Base-by-base conservation (phyloP, 2,888 invertebrate genomes). In the Strigamia transsilvanica region DNA sequence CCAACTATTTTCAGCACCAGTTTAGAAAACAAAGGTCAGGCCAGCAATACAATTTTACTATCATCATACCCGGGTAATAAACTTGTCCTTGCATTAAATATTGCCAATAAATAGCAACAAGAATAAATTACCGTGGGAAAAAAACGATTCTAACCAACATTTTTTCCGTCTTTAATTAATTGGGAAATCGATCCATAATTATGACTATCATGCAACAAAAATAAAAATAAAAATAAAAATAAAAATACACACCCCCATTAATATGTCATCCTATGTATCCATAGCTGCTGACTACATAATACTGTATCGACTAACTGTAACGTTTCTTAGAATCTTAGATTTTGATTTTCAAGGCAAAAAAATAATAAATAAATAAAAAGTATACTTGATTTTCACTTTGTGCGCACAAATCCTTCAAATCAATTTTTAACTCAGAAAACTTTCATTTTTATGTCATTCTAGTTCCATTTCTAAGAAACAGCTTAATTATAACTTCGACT, bases 41-140 rank as follows among this genome's bases (percentile, higher is more conserved):
- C 12, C 15, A 27, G 73, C 13, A 32, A 32, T 23, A 73, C 73
- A 27, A 73, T 73, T 73, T 73, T n/a, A 73, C 73, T n/a, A 73
- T 27, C 32, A 5, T 32, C 27, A 32, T 27, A 73, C 27, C 73
- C 73, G 73, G 73, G 32, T 73, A 73, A 73, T 73, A 73, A 73
- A 73, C 23, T 23, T 73, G 73, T 73, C 32, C 73, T 73, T 73
- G 73, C 73, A 73, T 73, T 73, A 73, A 73, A 73, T 27, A 73
- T 73, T 13, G 32, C 15, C 32, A 27, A 73, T 73, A 73, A 73
- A 73, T 27, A 73, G 73, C 32, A 73, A 51, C 51, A 51, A 73
- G 27, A 73, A 73, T 73, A 73, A 73, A 73, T 73, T 73, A n/a
- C 73, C 73, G 73, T 73, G 73, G 73, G 73, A 73, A 73, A 73